A percentile compares a stretch with the other conserved stretches of the same genome.
phyloP scores from a whole-genome alignment of 2,113 vertebrate species.

The Felis chaus region DNA sequence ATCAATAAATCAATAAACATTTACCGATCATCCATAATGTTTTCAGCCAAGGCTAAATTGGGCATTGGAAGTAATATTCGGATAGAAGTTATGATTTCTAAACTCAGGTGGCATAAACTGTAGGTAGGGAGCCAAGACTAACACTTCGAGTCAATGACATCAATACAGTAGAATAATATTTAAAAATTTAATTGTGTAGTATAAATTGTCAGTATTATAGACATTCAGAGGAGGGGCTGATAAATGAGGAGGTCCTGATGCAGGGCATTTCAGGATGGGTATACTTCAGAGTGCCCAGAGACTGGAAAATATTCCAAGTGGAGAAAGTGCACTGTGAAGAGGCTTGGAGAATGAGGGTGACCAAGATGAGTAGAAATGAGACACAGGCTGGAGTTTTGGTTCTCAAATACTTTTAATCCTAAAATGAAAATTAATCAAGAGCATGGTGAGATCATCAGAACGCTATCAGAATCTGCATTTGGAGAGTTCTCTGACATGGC shows the following conservation, averaged over 20 bases:
- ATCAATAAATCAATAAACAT: background rate
- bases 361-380: background rate
- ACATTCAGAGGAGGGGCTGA: background rate
- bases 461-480: background rate
- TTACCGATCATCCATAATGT: background rate
- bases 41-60: background rate
- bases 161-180: background rate
- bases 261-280: background rate
- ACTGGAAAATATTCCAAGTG: background rate
- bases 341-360: background rate
- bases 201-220: background rate
- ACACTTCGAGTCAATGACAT: background rate
- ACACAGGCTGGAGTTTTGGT: background rate
- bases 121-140: background rate
- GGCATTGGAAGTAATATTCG: background rate
- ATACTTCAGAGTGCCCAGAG: background rate
- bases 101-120: background rate
- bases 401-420: background rate
- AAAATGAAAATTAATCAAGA: constrained; percentile 41
- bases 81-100: background rate
- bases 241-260: background rate
- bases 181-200: background rate
- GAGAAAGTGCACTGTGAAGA: background rate
- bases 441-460: background rate
- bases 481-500: background rate